Conservation (phyloP, 2,113 vertebrate genomes). For the Sigmodon hispidus region DNA sequence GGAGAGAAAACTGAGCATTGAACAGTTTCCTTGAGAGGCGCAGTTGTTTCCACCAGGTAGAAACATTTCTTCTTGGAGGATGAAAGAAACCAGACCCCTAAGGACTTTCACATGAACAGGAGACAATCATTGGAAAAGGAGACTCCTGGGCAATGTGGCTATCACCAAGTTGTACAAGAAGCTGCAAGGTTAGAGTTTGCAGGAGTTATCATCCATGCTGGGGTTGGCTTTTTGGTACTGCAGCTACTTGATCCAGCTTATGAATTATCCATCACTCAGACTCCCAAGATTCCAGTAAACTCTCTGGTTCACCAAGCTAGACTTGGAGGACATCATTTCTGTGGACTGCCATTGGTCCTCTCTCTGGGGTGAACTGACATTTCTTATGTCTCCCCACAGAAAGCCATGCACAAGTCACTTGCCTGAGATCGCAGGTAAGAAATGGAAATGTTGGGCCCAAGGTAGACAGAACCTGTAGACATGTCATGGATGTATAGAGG, state of each 20-base stretch:
- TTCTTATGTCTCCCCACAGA: not conserved
- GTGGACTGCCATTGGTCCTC: not conserved
- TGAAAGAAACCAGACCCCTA: not conserved
- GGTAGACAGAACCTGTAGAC: not conserved
- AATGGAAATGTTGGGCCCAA: not conserved
- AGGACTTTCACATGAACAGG: not conserved
- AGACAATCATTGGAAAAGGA: not conserved
- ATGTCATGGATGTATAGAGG: rapidly evolving
- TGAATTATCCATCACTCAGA: not conserved
- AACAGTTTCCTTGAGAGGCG: not conserved
- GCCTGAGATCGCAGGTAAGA: not conserved
- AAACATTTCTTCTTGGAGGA: not conserved
- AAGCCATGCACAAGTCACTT: not conserved
- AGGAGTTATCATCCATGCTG: not conserved
- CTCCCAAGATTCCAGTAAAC: not conserved
- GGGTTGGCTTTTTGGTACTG: not conserved
- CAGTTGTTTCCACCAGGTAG: not conserved
- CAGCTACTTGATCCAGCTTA: not conserved
- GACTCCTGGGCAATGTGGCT: not conserved
- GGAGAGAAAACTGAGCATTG: not conserved
- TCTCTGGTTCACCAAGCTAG: not conserved
- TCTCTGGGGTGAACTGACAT: not conserved
- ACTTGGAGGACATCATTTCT: not conserved
- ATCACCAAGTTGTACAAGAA: not conserved
- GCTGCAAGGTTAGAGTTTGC: not conserved